phyloP scores from a whole-genome alignment of 1,140 invertebrate species.

The Papilio polyxenes region DNA sequence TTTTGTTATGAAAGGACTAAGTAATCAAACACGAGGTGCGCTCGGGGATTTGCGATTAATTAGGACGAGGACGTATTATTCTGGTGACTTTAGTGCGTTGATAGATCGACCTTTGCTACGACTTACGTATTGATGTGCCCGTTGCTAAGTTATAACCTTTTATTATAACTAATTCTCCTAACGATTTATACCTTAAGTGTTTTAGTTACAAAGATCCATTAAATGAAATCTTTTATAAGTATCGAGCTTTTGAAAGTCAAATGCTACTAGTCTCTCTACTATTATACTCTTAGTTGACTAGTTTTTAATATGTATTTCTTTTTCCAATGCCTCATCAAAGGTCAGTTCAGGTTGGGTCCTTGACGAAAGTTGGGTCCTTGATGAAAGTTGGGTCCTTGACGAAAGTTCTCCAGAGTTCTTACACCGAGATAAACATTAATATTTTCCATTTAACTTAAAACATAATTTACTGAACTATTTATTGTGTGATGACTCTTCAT shows the following conservation, averaged over 20 bases:
- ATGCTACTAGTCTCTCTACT: not conserved
- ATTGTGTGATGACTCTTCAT: no score
- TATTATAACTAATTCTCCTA: not conserved
- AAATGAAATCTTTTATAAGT: not conserved
- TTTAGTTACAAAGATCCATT: not conserved
- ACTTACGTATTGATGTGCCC: not conserved
- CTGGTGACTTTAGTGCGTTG: not conserved
- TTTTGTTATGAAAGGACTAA: constrained; percentile 2
- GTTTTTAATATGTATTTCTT: no score
- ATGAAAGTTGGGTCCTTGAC: no score
- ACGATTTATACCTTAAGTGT: not conserved
- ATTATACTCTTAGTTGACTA: no score
- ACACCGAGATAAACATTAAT: not conserved
- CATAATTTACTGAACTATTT: no score
- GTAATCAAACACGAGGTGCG: not conserved
- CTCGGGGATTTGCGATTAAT: not conserved
- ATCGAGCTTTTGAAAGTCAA: not conserved
- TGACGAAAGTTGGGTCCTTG: no score
- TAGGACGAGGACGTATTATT: not conserved
- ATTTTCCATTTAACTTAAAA: not conserved
- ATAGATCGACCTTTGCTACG: not conserved
- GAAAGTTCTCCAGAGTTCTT: not conserved
- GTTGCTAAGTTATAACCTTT: not conserved
- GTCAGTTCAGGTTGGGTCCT: no score
- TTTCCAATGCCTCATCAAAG: no score